These are phyloP conservation scores for Aphaenogaster ashmeadi DNA, from an alignment of 1,140 invertebrate species.

Conservation along the genomic window DNA sequence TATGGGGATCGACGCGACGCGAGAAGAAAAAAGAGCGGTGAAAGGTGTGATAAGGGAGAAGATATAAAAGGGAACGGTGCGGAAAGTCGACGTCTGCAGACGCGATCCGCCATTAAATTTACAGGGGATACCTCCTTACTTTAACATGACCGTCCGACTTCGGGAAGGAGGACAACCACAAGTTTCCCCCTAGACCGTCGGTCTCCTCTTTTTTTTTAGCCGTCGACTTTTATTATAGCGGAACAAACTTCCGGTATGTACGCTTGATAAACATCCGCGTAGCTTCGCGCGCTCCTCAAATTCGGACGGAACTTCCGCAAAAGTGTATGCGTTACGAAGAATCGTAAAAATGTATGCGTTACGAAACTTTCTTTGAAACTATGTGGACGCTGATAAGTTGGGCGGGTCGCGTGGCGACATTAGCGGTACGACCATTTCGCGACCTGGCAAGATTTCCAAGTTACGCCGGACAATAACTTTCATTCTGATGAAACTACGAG, in stretches of 20 bases:
- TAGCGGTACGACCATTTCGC: conserved; percentile 25
- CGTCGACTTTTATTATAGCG: conserved; percentile 5
- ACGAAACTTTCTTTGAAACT: conserved; percentile 52
- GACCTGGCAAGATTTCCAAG: conserved; percentile 32
- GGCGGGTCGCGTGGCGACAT: conserved; percentile 24
- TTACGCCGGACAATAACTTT: conserved; percentile 23
- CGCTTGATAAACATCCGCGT: conserved; percentile 44
- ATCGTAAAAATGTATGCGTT: conserved; percentile 28
- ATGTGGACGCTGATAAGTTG: conserved; percentile 56
- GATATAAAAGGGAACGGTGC: neutral
- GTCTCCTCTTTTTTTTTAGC: neutral
- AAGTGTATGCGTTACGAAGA: conserved; percentile 22
- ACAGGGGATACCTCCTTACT: conserved; percentile 18
- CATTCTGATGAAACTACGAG: neutral
- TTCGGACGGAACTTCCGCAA: conserved; percentile 21
- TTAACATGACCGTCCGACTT: conserved; percentile 26
- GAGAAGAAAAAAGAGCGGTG: neutral
- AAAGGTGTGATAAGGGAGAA: neutral
- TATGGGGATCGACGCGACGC: neutral
- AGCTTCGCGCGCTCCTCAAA: conserved; percentile 22
- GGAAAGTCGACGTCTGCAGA: conserved; percentile 28
- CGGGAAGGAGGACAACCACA: neutral
- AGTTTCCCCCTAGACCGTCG: conserved; percentile 38
- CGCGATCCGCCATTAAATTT: conserved; percentile 43
- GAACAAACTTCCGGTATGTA: neutral